Evolutionary conservation across 2,797 vertebrate genomes (phyloP).

Genomic region (Threskiornis aethiopicus): DNA sequence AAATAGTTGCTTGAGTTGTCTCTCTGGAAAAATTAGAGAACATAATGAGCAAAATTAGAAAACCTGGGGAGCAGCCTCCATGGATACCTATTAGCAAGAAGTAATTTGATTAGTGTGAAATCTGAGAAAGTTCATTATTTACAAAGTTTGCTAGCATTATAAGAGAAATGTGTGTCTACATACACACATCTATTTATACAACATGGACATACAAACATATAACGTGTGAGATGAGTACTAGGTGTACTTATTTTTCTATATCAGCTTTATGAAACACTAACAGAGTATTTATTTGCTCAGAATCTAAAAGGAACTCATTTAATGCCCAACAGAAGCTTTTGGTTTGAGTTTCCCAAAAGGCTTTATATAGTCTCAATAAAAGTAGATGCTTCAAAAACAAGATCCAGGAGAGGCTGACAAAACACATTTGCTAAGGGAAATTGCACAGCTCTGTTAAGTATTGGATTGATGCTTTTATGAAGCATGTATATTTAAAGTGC

Average conservation of each 20-base stretch:
- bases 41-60: constrained; percentile 62
- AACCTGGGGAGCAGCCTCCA: constrained; percentile 21
- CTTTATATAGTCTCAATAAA: constrained; percentile 18
- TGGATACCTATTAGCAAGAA: constrained; percentile 27
- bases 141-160: not conserved
- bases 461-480: constrained; percentile 48
- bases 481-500: constrained; percentile 41
- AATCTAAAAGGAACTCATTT: constrained; percentile 21
- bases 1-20: constrained; percentile 52
- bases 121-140: constrained; percentile 30
- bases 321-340: constrained; percentile 7
- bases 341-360: not conserved
- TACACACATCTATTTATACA: not conserved
- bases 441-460: constrained; percentile 22
- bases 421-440: constrained; percentile 37
- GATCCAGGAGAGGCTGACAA: not conserved
- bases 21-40: constrained; percentile 64
- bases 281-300: constrained; percentile 29
- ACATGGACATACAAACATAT: not conserved
- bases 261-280: not conserved
- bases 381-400: constrained; percentile 12
- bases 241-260: not conserved
- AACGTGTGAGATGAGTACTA: not conserved
- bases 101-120: constrained; percentile 36
- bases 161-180: not conserved